phyloP scores from a whole-genome alignment of 2,113 vertebrate species.

The Romanogobio albipinnatus region DNA sequence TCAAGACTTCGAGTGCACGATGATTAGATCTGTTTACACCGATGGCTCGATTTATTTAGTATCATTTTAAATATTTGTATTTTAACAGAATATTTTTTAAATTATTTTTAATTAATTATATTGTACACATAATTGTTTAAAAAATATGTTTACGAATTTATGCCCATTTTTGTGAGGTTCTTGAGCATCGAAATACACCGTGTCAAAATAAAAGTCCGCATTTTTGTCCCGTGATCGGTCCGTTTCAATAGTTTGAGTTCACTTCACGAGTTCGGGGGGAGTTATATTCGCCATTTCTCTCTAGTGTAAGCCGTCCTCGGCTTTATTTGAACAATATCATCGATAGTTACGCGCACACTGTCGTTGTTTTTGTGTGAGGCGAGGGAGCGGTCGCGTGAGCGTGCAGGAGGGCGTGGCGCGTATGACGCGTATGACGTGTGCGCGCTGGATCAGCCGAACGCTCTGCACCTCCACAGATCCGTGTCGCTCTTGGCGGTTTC shows the following conservation, averaged over 20 bases:
- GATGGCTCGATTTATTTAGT: no score
- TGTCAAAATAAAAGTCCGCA: slow-evolving; percentile 26
- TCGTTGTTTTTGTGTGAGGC: not conserved
- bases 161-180: not conserved
- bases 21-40: no score
- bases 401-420: slow-evolving; percentile 44
- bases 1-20: not conserved
- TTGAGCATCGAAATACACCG: not conserved
- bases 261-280: not conserved
- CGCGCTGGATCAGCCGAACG: slow-evolving; percentile 43
- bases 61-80: no score
- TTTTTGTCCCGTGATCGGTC: not conserved
- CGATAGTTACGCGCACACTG: not conserved
- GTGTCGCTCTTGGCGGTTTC: slow-evolving; percentile 8
- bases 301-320: not conserved
- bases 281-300: no score
- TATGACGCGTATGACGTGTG: slow-evolving; percentile 54
- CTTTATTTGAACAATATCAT: not conserved
- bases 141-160: no score
- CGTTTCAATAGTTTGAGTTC: not conserved
- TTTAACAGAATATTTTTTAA: no score
- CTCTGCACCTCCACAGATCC: slow-evolving; percentile 29
- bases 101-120: no score
- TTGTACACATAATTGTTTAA: no score
- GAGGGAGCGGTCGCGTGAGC: slow-evolving; percentile 42